A percentile compares a stretch with the other conserved stretches of the same genome.
phyloP scores from a whole-genome alignment of 2,888 invertebrate genomes.

The Hartigia nigra region DNA sequence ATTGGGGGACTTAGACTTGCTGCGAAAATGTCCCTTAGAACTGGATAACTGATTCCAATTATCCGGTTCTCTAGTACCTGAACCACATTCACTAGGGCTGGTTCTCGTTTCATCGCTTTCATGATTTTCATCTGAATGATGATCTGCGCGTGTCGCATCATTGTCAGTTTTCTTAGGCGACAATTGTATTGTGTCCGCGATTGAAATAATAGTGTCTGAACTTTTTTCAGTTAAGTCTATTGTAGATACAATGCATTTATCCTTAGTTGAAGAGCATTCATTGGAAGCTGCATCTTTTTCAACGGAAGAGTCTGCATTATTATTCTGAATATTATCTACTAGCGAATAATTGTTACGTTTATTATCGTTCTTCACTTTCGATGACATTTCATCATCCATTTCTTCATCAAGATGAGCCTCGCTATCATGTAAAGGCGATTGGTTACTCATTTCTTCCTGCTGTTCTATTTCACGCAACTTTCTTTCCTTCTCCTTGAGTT shows the following conservation, averaged over 20 bases:
- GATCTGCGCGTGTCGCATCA: conserved; percentile 12
- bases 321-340: background rate
- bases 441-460: conserved; percentile 27
- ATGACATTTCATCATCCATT: conserved; percentile 23
- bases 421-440: conserved; percentile 14
- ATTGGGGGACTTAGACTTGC: conserved; percentile 18
- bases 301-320: conserved; percentile 4
- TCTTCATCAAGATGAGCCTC: conserved; percentile 27
- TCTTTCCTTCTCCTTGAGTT: conserved; percentile 31
- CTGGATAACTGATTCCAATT: background rate
- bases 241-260: conserved; percentile 20
- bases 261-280: conserved; percentile 16
- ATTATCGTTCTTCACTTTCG: conserved; percentile 9
- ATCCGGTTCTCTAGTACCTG: conserved; percentile 9
- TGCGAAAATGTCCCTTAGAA: background rate
- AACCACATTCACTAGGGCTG: conserved; percentile 12
- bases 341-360: background rate
- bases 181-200: conserved; percentile 26
- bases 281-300: conserved; percentile 19
- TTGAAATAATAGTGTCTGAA: conserved; percentile 30
- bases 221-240: conserved; percentile 36
- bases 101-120: background rate
- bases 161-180: conserved; percentile 34
- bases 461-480: conserved; percentile 53
- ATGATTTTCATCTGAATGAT: background rate